Conservation (phyloP, 1,140 invertebrate genomes). For the Acyrthosiphon pisum region DNA sequence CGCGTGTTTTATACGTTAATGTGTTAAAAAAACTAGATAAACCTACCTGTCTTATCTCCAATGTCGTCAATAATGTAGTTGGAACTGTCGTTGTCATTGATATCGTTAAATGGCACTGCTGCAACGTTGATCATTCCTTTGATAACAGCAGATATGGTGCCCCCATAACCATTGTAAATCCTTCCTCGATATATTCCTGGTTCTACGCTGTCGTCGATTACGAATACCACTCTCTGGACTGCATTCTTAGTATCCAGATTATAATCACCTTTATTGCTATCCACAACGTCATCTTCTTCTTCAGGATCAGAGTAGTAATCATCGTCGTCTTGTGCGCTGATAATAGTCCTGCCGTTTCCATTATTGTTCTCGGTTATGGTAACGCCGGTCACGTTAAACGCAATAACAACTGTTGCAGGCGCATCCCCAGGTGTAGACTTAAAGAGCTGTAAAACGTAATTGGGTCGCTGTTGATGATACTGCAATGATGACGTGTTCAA, state of each 20-base stretch:
- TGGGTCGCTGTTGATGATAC: neutral
- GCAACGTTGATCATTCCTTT: slow-evolving; percentile 37
- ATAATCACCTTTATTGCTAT: neutral
- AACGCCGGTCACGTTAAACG: slow-evolving; percentile 9
- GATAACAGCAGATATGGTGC: neutral
- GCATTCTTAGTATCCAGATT: neutral
- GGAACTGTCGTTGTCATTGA: neutral
- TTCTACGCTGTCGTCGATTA: slow-evolving; percentile 10
- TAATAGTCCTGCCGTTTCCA: neutral
- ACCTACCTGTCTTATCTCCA: neutral
- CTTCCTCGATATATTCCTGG: slow-evolving; percentile 32
- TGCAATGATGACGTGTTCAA: neutral
- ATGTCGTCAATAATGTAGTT: slow-evolving; percentile 29
- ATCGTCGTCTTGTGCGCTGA: neutral
- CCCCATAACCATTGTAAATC: neutral
- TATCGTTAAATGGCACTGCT: neutral
- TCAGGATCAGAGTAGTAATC: slow-evolving; percentile 27
- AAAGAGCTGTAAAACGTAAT: slow-evolving; percentile 16
- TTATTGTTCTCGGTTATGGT: neutral
- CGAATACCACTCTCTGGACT: neutral
- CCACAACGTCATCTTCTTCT: neutral
- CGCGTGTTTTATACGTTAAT: neutral
- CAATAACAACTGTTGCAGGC: neutral
- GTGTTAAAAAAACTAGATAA: neutral
- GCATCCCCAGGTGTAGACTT: neutral